These are phyloP conservation scores for Cephalopholis sonnerati DNA, from an alignment of 2,113 vertebrate species.

Conservation along the genomic window DNA sequence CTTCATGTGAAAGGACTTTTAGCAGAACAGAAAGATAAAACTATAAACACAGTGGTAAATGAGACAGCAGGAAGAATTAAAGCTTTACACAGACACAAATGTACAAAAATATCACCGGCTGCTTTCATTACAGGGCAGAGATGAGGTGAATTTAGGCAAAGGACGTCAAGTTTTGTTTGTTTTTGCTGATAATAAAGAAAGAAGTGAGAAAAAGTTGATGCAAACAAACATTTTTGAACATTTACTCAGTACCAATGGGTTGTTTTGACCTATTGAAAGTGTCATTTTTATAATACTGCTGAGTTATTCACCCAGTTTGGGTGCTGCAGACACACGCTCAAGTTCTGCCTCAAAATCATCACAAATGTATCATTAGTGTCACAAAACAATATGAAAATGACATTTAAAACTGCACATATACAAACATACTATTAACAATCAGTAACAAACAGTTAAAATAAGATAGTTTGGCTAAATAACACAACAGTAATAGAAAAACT, in stretches of 20 bases:
- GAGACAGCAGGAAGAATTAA: slow-evolving; percentile 18
- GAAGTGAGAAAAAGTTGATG: background rate
- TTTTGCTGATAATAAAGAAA: background rate
- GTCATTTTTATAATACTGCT: too few relatives aligned
- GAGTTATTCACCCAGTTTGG: background rate
- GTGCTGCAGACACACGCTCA: background rate
- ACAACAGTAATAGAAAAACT: too few relatives aligned
- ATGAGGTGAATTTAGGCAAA: background rate
- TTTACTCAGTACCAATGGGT: background rate
- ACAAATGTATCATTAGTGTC: background rate
- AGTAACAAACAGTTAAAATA: background rate
- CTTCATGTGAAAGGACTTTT: slow-evolving; percentile 30
- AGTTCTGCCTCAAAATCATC: background rate
- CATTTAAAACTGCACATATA: background rate
- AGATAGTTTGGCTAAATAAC: background rate
- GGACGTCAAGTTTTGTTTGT: background rate
- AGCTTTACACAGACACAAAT: background rate
- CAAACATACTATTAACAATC: background rate
- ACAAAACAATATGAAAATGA: background rate
- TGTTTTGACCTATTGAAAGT: background rate
- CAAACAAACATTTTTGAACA: background rate
- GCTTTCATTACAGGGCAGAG: background rate
- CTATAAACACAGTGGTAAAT: slow-evolving; percentile 1
- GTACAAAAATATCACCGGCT: background rate
- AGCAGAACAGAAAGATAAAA: background rate